Evolutionary conservation across 1,140 invertebrate species (phyloP).

Genomic region (Zaprionus ghesquierei): DNA sequence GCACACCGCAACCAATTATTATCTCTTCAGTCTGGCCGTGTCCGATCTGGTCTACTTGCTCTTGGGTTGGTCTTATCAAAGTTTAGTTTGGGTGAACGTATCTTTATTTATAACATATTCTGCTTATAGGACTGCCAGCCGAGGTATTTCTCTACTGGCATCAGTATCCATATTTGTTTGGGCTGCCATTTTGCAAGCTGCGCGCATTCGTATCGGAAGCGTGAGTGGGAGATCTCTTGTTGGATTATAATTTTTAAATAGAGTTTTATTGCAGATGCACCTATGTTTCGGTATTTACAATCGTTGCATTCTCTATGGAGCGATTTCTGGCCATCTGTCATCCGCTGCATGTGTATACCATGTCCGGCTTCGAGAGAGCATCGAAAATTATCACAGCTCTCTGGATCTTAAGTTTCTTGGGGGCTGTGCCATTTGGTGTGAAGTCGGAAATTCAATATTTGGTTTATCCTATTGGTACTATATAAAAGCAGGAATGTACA

Average conservation of each 20-base stretch:
- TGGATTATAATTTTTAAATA: background rate
- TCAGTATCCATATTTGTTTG: conserved; percentile 95
- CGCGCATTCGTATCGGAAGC: conserved; percentile 93
- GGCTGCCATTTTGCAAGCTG: conserved; percentile 91
- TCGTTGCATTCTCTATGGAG: conserved; percentile 93
- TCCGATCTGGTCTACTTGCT: conserved; percentile 90
- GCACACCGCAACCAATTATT: conserved; percentile 95
- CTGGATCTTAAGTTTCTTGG: conserved; percentile 90
- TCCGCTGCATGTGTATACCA: conserved; percentile 90
- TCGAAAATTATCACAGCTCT: conserved; percentile 90
- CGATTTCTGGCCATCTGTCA: conserved; percentile 96
- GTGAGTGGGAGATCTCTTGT: conserved; percentile 85
- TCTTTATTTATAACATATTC: background rate
- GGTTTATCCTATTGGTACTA: conserved; percentile 87
- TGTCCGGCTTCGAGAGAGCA: conserved; percentile 91
- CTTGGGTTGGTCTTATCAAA: conserved; percentile 86
- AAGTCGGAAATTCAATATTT: conserved; percentile 88
- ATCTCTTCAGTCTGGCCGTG: conserved; percentile 93
- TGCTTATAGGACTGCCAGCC: conserved; percentile 90
- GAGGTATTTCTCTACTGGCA: conserved; percentile 95
- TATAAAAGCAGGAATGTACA: background rate
- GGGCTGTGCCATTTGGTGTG: conserved; percentile 91
- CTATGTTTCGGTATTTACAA: conserved; percentile 95
- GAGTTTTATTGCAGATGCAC: conserved; percentile 86
- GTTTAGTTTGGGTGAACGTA: background rate